Evolutionary conservation across 2,113 vertebrate genomes (phyloP).

Genomic region (Pomatostomus ruficeps): DNA sequence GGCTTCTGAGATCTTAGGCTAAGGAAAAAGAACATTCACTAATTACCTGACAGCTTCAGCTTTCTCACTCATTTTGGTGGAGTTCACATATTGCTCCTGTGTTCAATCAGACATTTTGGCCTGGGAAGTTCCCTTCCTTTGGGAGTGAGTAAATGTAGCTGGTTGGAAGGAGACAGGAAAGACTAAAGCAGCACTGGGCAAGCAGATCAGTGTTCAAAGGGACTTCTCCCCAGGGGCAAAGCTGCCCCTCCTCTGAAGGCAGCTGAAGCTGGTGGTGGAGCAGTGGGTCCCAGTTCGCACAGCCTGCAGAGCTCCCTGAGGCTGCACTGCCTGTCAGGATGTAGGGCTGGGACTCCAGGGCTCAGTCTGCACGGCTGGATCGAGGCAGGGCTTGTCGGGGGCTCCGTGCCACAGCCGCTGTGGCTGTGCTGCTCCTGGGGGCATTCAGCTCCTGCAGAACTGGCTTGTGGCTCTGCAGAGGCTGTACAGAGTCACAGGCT

Average conservation of each 20-base stretch:
- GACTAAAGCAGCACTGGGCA: background rate
- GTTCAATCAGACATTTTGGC: background rate
- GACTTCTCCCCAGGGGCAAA: background rate
- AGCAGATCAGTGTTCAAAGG: background rate
- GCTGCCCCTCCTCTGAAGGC: background rate
- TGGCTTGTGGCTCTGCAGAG: background rate
- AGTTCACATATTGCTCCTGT: background rate
- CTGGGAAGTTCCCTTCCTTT: background rate
- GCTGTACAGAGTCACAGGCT: background rate
- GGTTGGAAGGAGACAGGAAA: background rate
- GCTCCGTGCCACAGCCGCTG: background rate
- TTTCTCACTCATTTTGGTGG: background rate
- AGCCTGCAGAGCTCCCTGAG: background rate
- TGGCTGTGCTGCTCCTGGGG: background rate
- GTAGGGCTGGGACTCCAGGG: background rate
- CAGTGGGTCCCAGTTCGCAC: background rate
- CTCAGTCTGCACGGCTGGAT: background rate
- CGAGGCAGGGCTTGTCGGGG: background rate
- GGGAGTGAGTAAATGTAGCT: background rate
- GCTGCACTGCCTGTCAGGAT: background rate
- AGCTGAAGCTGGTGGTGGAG: background rate
- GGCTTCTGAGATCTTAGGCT: background rate
- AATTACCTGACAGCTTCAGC: background rate
- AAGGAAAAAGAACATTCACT: background rate
- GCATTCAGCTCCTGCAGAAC: background rate